Percentiles rank a stretch among this genome's conserved stretches.
phyloP scores from a whole-genome alignment of 1,140 invertebrate species.

The Drosophila nigrodunni region DNA sequence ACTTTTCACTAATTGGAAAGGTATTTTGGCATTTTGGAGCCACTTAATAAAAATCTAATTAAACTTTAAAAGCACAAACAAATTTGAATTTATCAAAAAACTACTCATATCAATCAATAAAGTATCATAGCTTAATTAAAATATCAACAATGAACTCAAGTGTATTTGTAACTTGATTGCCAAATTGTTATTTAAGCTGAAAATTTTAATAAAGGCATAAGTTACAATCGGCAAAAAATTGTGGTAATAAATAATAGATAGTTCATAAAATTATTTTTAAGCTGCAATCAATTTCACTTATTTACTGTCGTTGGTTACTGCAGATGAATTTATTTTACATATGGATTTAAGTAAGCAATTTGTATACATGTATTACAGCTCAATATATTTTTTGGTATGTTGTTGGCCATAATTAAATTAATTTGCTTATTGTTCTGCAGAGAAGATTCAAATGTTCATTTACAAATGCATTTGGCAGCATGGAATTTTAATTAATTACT shows the following conservation, averaged over 20 bases:
- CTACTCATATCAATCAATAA: too few relatives aligned
- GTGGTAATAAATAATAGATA: constrained; percentile 13
- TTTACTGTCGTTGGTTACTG: constrained; percentile 9
- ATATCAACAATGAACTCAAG: too few relatives aligned
- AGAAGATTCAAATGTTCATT: constrained; percentile 25
- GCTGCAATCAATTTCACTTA: constrained; percentile 49
- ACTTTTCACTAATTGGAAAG: too few relatives aligned
- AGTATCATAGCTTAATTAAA: too few relatives aligned
- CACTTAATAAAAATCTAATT: too few relatives aligned
- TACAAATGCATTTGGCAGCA: constrained; percentile 33
- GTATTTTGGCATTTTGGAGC: too few relatives aligned
- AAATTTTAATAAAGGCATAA: background rate
- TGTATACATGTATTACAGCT: constrained; percentile 38
- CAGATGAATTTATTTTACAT: constrained; percentile 23
- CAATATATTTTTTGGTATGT: background rate
- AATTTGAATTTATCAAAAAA: too few relatives aligned
- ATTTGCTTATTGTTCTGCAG: background rate
- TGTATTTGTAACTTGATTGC: too few relatives aligned
- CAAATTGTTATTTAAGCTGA: too few relatives aligned
- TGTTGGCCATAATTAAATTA: constrained; percentile 21
- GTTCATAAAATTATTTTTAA: constrained; percentile 43
- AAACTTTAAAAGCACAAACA: too few relatives aligned
- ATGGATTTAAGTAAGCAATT: constrained; percentile 36
- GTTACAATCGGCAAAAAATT: background rate
- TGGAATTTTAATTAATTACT: constrained; percentile 53